These are phyloP conservation scores for Thamnophis sirtalis DNA, from an alignment of 2,113 vertebrate species.

Conservation along the genomic window DNA sequence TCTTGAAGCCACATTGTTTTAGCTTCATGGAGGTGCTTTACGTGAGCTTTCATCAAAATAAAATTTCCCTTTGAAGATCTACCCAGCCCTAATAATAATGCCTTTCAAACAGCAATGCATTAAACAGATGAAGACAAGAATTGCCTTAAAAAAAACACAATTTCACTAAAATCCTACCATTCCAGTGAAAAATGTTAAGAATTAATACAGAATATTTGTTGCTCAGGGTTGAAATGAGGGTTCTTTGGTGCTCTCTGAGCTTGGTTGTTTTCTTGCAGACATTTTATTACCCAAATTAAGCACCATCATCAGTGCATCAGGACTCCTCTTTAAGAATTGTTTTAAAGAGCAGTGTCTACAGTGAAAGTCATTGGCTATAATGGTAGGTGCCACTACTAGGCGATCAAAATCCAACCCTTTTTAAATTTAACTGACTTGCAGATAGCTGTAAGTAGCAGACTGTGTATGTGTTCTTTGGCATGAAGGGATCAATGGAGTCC, in stretches of 20 bases:
- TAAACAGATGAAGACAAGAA: background rate
- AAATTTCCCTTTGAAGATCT: background rate
- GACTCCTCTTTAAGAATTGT: background rate
- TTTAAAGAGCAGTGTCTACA: background rate
- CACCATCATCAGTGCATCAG: too few relatives aligned
- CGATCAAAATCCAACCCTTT: background rate
- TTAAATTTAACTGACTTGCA: background rate
- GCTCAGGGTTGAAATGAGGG: too few relatives aligned
- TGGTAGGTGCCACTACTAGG: background rate
- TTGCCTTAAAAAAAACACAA: background rate
- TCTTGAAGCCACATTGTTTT: background rate
- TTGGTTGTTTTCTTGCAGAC: too few relatives aligned
- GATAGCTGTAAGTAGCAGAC: background rate
- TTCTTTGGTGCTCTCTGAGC: too few relatives aligned
- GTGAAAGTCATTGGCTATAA: background rate
- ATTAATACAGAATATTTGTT: too few relatives aligned
- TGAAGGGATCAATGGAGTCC: background rate
- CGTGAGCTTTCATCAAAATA: background rate
- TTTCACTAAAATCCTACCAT: background rate
- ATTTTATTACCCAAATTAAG: too few relatives aligned
- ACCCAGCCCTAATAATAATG: background rate
- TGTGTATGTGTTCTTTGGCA: background rate
- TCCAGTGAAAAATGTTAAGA: background rate
- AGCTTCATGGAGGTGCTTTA: background rate
- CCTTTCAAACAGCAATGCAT: background rate